phyloP scores from a whole-genome alignment of 2,888 invertebrate species.

The Drosophila dives region DNA sequence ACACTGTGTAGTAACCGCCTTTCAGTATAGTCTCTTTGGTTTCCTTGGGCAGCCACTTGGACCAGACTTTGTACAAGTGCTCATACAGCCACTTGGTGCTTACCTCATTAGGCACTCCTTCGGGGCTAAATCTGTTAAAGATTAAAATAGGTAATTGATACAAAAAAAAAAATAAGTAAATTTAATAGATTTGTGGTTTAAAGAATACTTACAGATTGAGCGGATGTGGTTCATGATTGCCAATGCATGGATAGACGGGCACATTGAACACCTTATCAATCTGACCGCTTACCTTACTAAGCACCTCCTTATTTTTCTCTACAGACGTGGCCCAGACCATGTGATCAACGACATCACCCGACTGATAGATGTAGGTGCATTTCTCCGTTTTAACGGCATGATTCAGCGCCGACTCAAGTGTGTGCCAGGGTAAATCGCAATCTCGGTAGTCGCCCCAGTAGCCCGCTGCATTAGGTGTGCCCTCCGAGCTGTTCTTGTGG shows the following conservation, averaged over 20 bases:
- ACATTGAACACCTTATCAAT: constrained; percentile 87
- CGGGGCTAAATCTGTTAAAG: constrained; percentile 87
- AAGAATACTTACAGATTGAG: constrained; percentile 90
- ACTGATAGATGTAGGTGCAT: constrained; percentile 90
- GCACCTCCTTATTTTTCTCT: constrained; percentile 87
- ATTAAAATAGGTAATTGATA: neutral
- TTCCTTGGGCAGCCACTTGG: constrained; percentile 87
- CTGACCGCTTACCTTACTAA: constrained; percentile 86
- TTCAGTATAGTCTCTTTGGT: constrained; percentile 87
- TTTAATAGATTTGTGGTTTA: neutral
- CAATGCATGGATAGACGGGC: constrained; percentile 89
- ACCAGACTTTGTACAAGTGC: constrained; percentile 89
- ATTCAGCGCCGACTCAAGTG: constrained; percentile 88
- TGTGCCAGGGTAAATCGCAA: constrained; percentile 91
- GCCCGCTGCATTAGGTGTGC: constrained; percentile 87
- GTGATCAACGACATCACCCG: constrained; percentile 95
- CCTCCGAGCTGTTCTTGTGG: constrained; percentile 50
- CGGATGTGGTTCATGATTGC: constrained; percentile 94
- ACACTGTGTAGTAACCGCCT: constrained; percentile 92
- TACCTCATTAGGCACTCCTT: constrained; percentile 84
- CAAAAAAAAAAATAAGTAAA: too few relatives aligned
- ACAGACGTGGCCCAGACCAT: constrained; percentile 93
- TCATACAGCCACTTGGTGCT: constrained; percentile 91
- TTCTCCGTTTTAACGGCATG: constrained; percentile 87
- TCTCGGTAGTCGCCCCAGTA: constrained; percentile 92